phyloP scores from a whole-genome alignment of 2,888 invertebrate species.

The Dilophus febrilis region DNA sequence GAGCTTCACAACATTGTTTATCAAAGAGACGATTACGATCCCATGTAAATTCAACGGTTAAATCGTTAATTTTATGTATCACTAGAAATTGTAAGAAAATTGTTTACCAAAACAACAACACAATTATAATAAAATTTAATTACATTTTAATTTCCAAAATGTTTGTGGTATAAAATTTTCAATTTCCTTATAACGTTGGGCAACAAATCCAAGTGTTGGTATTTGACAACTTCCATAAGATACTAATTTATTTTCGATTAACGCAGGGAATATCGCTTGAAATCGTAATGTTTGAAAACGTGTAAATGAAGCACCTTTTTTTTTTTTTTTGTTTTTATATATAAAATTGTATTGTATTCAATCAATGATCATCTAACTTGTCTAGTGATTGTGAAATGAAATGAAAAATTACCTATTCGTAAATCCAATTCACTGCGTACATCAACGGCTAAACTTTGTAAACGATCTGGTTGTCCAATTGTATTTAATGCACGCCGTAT shows the following conservation, averaged over 20 bases:
- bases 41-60: conserved; percentile 79
- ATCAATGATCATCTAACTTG: too few species aligned
- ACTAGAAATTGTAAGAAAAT: too few species aligned
- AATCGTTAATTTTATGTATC: conserved; percentile 52
- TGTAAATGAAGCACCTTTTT: conserved; percentile 86
- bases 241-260: conserved; percentile 60
- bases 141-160: conserved; percentile 91
- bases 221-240: conserved; percentile 99
- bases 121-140: conserved; percentile 4
- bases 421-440: conserved; percentile 81
- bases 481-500: conserved; percentile 63
- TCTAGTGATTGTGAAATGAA: too few species aligned
- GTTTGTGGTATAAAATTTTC: conserved; percentile 80
- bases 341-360: not conserved
- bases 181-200: conserved; percentile 84
- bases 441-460: conserved; percentile 83
- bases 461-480: conserved; percentile 62
- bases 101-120: not conserved
- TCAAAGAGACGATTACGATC: conserved; percentile 76
- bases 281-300: conserved; percentile 88
- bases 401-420: conserved; percentile 52
- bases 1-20: conserved; percentile 59
- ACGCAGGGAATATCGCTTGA: conserved; percentile 58
- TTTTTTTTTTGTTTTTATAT: conserved; percentile 1
- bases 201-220: conserved; percentile 99